Base-by-base conservation (phyloP, 37 sponge, comb jelly and placozoan species). In the Tethya wilhelma region DNA sequence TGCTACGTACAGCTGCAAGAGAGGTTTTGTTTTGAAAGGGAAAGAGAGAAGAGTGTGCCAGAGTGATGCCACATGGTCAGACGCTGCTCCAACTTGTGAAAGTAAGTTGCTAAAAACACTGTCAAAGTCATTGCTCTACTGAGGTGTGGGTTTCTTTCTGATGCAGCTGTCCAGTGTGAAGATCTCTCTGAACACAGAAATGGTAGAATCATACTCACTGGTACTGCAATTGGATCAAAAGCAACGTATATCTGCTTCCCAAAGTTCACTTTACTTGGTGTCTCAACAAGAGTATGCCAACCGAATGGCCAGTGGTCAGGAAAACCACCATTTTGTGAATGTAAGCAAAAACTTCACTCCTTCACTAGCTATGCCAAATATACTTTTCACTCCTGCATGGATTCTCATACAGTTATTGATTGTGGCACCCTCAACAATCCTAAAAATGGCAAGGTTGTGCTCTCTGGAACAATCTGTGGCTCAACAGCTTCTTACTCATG, bases 181-280 rank as follows among this genome's bases (percentile, higher is more conserved):
- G 38, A 12, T 0, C 82, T 65, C 0, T 77, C 69, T 0, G 20
- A 19, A 31, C 86, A 78, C 0, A 14, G 20, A 11, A 75, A 81
- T 81, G 91, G 91, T 17, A 59, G 70, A 31, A 82, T 85, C 8
- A 37, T 38, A 30, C 23, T 66, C 1, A 44, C 44, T 9, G 38
- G 77, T 14, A 70, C 59, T 1, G 30, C 56, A 11, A 53, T 84
- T n/a, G 86, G 86, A 30, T 45, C 88, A 22, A 40, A 28, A 17
- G 88, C 76, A n/a, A 83, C 77, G 1, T 87, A 84, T 63, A 44
- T 26, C 31, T 92, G 93, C 66, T 77, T 84, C 39, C 33, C 56
- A 26, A 85, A 77, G 29, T 92, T 69, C 29, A 76, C 84, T 1
- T 68, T 86, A n/a, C 45, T 57, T 4, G 91, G 91, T 11, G 43